Percentiles rank a stretch among this genome's conserved stretches.
Evolutionary conservation across 2,113 vertebrate species (phyloP).

Genomic region (Antechinus flavipes): DNA sequence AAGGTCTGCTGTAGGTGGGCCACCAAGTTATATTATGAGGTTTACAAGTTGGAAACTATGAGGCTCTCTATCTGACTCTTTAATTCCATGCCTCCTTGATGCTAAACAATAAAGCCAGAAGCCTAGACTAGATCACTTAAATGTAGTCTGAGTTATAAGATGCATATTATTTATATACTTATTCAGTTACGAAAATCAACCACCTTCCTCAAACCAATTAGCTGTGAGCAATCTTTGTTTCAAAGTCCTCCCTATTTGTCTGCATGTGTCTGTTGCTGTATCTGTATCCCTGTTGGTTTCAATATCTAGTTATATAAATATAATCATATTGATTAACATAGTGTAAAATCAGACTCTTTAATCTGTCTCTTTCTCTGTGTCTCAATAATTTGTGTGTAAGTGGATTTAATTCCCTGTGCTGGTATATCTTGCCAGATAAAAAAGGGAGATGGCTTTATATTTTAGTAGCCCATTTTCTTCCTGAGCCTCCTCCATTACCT

Average conservation of each 20-base stretch:
- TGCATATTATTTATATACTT: not conserved
- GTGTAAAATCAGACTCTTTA: not conserved
- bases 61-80: not conserved
- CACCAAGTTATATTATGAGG: not conserved
- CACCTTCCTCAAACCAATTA: not conserved
- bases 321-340: not conserved
- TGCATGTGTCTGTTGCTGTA: not conserved
- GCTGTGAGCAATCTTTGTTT: not conserved
- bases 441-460: not conserved
- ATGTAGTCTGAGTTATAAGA: not conserved
- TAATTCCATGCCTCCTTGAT: not conserved
- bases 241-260: not conserved
- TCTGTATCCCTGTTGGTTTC: not conserved
- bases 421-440: not conserved
- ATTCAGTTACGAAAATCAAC: not conserved
- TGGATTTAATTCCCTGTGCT: not conserved
- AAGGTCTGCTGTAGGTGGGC: not conserved
- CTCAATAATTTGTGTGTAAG: not conserved
- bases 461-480: too few relatives aligned
- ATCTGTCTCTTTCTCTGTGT: not conserved
- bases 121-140: not conserved
- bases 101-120: not conserved
- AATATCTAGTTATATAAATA: not conserved
- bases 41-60: not conserved
- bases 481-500: too few relatives aligned